A percentile compares a stretch with the other conserved stretches of the same genome.
These are phyloP conservation scores for Xylocampa areola DNA, from an alignment of 2,888 invertebrate genomes.

Conservation along the genomic window DNA sequence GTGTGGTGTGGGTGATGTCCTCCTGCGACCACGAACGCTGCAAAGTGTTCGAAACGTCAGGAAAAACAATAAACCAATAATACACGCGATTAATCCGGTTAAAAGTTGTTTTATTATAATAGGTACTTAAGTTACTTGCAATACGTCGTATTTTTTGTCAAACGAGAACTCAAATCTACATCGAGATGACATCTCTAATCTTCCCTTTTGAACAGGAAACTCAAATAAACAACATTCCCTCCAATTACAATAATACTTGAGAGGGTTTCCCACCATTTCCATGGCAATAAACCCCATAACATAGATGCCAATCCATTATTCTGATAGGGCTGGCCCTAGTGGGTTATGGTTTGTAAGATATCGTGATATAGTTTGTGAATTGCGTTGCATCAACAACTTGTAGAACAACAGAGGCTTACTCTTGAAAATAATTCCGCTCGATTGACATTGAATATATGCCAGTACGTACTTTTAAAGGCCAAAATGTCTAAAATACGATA, in stretches of 20 bases:
- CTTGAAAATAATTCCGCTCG: too few species aligned
- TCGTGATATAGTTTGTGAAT: not conserved
- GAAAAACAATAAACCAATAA: too few species aligned
- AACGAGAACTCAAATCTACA: not conserved
- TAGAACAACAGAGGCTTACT: too few species aligned
- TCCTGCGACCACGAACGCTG: too few species aligned
- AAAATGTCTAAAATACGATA: too few species aligned
- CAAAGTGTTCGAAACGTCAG: too few species aligned
- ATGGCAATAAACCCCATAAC: constrained; percentile 29
- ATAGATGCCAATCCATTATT: constrained; percentile 21
- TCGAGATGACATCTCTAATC: not conserved
- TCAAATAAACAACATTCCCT: constrained; percentile 32
- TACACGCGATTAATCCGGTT: too few species aligned
- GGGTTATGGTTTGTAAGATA: not conserved
- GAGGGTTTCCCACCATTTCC: constrained; percentile 28
- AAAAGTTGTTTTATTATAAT: too few species aligned
- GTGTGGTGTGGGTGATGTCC: too few species aligned
- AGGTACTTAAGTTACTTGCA: too few species aligned
- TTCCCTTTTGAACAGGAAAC: constrained; percentile 3
- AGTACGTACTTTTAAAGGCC: too few species aligned
- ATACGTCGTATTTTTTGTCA: not conserved
- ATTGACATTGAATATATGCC: too few species aligned
- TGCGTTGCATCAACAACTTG: not conserved
- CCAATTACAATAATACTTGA: constrained; percentile 40
- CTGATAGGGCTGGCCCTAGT: constrained; percentile 11